Evolutionary conservation across 2,113 vertebrate species (phyloP), one percentile per base, ranked within the genome.

Genomic region (Microcebus murinus): DNA sequence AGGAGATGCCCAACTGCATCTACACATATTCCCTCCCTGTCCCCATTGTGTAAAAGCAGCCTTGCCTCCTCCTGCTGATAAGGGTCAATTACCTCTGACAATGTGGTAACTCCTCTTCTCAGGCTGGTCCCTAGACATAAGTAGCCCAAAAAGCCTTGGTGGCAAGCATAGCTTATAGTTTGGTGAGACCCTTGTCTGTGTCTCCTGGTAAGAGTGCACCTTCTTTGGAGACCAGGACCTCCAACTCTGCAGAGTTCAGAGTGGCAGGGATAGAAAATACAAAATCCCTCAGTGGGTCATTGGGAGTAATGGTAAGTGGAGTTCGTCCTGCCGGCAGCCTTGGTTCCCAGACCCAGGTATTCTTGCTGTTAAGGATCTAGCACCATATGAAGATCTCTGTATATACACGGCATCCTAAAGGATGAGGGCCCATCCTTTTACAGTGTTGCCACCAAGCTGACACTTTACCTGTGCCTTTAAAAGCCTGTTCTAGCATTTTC

Each of bases 181-280:
- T 52, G 12, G 6, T 87, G 63, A 36, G 20, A 93, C 21, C 52
- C 29, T 36, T 55, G 17, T 31, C 61, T 83, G 42, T 84, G 42
- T 79, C 27, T 17, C 71, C 42, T 31, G 42, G 45, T 13, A 73
- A 80, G 18, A 86, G 10, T 21, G 52, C 31, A 80, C n/a, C 29
- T 55, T 87, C 21, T 74, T 94, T 68, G 36, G 29, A 31, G n/a
- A 83, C 42, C 42, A 96, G 50, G 70, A 68, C 42, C 27, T 91
- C 57, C 48, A 91, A 70, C 12, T 96, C 31, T 70, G 61, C 50
- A 61, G 90, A 96, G 55, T 82, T 91, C n/a, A 91, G 74, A 74
- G 67, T 39, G 50, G 13, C 27, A 61, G 39, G 52, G 12, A 91
- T 42, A 79, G 63, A 13, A 73, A 91, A 29, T 91, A 59, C 59